Evolutionary conservation across 64 coral and sea anemone species (phyloP).

Genomic region (Cladopsammia gracilis): DNA sequence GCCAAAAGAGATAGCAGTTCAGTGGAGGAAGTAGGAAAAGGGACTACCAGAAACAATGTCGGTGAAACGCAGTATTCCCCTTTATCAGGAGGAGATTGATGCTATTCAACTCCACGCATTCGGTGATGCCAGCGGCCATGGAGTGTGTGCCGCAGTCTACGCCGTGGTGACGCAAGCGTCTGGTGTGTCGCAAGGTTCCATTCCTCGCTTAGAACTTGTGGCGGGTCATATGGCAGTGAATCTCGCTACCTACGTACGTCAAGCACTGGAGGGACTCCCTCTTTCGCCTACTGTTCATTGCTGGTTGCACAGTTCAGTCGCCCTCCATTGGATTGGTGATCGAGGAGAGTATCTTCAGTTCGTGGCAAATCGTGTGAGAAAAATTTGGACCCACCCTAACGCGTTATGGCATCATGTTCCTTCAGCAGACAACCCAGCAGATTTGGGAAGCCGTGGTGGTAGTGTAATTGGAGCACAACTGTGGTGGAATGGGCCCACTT

Average conservation of each 20-base stretch:
- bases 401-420: constrained; percentile 35
- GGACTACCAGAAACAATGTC: constrained; percentile 19
- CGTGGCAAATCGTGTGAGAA: neutral
- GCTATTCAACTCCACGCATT: constrained; percentile 69
- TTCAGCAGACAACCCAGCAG: constrained; percentile 62
- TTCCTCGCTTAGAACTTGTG: constrained; percentile 69
- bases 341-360: neutral
- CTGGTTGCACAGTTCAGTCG: constrained; percentile 72
- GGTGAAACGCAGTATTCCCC: constrained; percentile 14
- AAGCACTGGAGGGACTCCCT: constrained; percentile 39
- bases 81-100: constrained; percentile 50
- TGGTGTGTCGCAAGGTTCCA: constrained; percentile 57
- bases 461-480: constrained; percentile 11
- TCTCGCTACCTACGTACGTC: constrained; percentile 52
- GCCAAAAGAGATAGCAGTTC: neutral
- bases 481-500: constrained; percentile 49
- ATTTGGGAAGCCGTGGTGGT: constrained; percentile 70
- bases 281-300: neutral
- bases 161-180: constrained; percentile 66
- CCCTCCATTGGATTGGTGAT: constrained; percentile 14
- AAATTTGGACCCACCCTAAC: neutral
- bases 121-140: constrained; percentile 58
- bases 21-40: constrained; percentile 59
- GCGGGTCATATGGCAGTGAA: constrained; percentile 81
- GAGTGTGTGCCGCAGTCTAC: constrained; percentile 58